Conservation (phyloP, 1,140 invertebrate genomes). For the Pseudomyrmex dendroicus region DNA sequence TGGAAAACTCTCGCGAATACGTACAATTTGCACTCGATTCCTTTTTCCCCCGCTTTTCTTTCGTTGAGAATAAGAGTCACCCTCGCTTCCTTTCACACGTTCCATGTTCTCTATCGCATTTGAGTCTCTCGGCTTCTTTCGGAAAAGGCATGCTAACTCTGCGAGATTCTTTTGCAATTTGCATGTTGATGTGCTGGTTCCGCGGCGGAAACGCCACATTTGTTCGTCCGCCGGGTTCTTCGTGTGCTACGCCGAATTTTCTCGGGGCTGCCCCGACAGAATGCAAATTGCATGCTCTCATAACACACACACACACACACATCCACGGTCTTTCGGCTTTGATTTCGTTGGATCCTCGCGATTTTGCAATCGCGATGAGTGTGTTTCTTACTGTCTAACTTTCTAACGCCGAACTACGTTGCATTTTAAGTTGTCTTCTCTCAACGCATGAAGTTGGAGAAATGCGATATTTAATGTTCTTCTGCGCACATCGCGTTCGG, state of each 20-base stretch:
- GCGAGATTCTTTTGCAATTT: conserved; percentile 51
- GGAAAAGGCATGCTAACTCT: conserved; percentile 35
- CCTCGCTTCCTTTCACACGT: conserved; percentile 21
- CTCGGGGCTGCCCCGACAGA: background rate
- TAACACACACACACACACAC: background rate
- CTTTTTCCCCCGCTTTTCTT: conserved; percentile 39
- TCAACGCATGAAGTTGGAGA: background rate
- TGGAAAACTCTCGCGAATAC: conserved; percentile 34
- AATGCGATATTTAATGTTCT: background rate
- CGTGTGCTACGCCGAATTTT: conserved; percentile 30
- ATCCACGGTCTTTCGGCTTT: background rate
- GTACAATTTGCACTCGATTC: conserved; percentile 39
- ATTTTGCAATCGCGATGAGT: background rate
- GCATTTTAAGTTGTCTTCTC: background rate
- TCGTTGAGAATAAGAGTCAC: background rate
- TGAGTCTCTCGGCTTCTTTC: conserved; percentile 9
- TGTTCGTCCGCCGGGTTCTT: background rate
- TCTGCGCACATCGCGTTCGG: background rate
- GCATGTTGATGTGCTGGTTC: conserved; percentile 51
- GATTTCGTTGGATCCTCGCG: background rate
- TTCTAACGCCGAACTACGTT: background rate
- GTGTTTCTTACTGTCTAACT: background rate
- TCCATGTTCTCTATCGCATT: conserved; percentile 24
- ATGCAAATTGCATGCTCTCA: conserved; percentile 38
- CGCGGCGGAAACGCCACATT: conserved; percentile 22